phyloP scores from a whole-genome alignment of 2,113 vertebrate species.

The Tragelaphus scriptus region DNA sequence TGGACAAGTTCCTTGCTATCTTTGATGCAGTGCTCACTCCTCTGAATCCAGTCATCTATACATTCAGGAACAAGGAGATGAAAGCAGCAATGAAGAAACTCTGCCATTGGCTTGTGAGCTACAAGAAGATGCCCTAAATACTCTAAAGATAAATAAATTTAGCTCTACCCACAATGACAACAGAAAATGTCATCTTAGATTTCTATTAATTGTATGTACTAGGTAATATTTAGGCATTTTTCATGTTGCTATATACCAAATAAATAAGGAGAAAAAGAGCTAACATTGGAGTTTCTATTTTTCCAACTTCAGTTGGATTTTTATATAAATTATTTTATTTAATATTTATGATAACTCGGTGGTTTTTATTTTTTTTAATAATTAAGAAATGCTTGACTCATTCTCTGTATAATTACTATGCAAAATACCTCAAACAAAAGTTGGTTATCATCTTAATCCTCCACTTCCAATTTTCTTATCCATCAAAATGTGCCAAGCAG shows the following conservation, averaged over 20 bases:
- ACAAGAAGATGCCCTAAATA: neutral
- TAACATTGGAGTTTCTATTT: neutral
- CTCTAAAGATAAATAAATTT: neutral
- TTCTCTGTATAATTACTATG: neutral
- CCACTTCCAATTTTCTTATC: neutral
- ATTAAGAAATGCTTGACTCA: neutral
- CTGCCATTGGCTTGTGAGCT: neutral
- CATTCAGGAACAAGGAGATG: neutral
- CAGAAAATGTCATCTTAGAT: neutral
- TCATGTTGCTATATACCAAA: neutral
- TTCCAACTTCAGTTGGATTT: neutral
- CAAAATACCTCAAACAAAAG: neutral
- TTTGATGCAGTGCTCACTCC: neutral
- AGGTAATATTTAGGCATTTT: neutral
- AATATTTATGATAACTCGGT: neutral
- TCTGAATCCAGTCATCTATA: neutral
- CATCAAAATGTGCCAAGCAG: neutral
- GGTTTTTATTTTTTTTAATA: neutral
- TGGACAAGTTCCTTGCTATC: conserved; percentile 15
- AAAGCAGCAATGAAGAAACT: neutral
- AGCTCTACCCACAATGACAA: neutral
- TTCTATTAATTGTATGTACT: neutral
- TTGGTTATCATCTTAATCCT: neutral
- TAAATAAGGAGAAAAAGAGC: neutral
- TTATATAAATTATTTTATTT: neutral